Base-by-base conservation (phyloP, 2,797 vertebrate genomes). In the Pipistrellus pygmaeus region DNA sequence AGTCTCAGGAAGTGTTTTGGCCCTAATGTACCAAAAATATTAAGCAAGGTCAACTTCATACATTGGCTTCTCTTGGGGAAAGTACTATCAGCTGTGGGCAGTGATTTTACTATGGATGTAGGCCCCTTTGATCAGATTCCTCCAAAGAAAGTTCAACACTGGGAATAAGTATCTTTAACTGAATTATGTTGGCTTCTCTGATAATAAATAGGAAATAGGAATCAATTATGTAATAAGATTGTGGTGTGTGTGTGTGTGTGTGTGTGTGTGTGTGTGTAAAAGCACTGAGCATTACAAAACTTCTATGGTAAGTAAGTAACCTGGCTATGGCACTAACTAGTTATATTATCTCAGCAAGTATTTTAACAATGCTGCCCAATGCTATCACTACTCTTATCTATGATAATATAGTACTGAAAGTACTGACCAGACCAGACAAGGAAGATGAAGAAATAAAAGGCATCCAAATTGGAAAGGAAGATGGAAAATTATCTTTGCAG, bases 381-480 rank as follows among this genome's bases (percentile, higher is more conserved):
- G 25, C 25, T 64, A 32, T 53, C 41, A 73, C 32, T 51, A 20
- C 12, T 60, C 44, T 89, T 71, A 51, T n/a, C 71, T 32, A n/a
- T n/a, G n/a, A n/a, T n/a, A 77, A 21, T 55, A 62, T 23, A 71
- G 15, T 35, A 77, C 51, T 71, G 8, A n/a, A 78, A 51, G 53
- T 71, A 27, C 27, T 18, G 51, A 46, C 32, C 18, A 83, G 32
- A 30, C 11, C 12, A 27, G 32, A 51, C 32, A 77, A 53, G 21
- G n/a, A 71, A 92, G n/a, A 85, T 69, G 68, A 71, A 44, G 44
- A 44, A 44, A 87, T 64, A 81, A 93, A 86, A 93, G 4, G 2
- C 35, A 35, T 57, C 25, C 44, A 92, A 64, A 80, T 32, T 27
- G 27, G 46, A 82, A 88, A 72, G n/a, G 11, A 88, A 78, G 41